Evolutionary conservation across 1,140 invertebrate species (phyloP), one percentile per base, ranked within the genome.

Genomic region (Ctenoplectra terminalis): DNA sequence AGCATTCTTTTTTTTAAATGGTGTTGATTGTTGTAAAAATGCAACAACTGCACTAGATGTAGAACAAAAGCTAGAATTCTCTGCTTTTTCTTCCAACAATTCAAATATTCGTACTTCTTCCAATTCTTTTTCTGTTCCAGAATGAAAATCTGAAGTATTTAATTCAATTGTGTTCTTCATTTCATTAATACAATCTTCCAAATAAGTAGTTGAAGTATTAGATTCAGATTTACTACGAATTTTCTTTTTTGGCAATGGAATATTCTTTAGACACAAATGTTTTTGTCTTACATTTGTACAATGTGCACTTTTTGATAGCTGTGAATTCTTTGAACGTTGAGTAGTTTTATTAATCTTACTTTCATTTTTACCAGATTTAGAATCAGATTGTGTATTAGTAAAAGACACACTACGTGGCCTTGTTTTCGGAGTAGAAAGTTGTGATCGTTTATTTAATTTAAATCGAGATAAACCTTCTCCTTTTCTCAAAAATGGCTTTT

Each of bases 31-130:
- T 90, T 92, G 94, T 87, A 96, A 88, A 82, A 96, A 95, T 43
- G 94, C 94, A 71, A 93, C 90, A 63, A 96, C 94, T 50, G 95
- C 94, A 74, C 95, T 96, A 74, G 95, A 97, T 34, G 96, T 95
- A 34, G 96, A 96, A 91, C 94, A 96, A 83, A 97, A 97, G 91
- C 96, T 96, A 64, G 95, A 95, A 92, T 96, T 95, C 50, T 95
- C 94, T 1, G 95, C 95, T 90, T 95, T 96, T 87, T 96, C 95
- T 91, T 97, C 96, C 72, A 97, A 91, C 2, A 96, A 86, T 90
- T 97, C 96, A 94, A 97, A 97, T 87, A 96, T 95, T 77, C 95
- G 94, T 84, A 96, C 93, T 88, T 96, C 96, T 29, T 95, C 95
- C 11, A 91, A 78, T 91, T 96, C 95, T 87, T 90, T 94, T 31